Evolutionary conservation across 1,140 invertebrate species (phyloP), one percentile per base, ranked within the genome.

Genomic region (Brachionus sp.): DNA sequence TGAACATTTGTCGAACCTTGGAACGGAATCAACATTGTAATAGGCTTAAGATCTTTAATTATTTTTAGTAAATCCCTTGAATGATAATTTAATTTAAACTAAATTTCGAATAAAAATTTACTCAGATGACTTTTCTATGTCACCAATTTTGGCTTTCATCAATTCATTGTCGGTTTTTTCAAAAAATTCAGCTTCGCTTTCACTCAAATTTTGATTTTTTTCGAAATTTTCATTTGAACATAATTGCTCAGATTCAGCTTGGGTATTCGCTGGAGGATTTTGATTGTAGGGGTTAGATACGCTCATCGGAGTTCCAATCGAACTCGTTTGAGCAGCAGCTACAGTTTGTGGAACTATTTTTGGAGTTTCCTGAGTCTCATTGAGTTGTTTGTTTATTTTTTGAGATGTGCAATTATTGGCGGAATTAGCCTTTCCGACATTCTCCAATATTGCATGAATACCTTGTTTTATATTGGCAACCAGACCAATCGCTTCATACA

Each of bases 401-500:
- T 25, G 12, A 19, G 62, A 16, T 13, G 77, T 0, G 42, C 62
- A 80, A 12, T 80, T 80, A 66, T 80, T 80, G 7, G 62, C 33
- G 10, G 77, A 80, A 29, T 80, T 80, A 10, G 77, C 46, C 19
- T 80, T 80, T 0, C 33, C 77, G 0, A 80, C 50, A 80, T 80
- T 80, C 19, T 80, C 77, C 37, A 80, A 62, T 7, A 80, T 62
- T 33, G 25, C 2, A 42, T 42, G 53, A 9, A 80, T 80, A 66
- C 57, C 50, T 13, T 80, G 46, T 62, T 44, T 57, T 10, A 80
- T 44, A 13, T 66, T 80, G 19, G 16, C 50, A 12, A 80, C 33
- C 3, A 80, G 33, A 42, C 19, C 37, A 12, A 80, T 57, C 10
- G 77, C 62, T 44, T 80, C 77, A 42, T 6, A 23, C 62, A 80